Evolutionary conservation across 1,140 invertebrate species (phyloP).

Genomic region (Aphidius ervi): DNA sequence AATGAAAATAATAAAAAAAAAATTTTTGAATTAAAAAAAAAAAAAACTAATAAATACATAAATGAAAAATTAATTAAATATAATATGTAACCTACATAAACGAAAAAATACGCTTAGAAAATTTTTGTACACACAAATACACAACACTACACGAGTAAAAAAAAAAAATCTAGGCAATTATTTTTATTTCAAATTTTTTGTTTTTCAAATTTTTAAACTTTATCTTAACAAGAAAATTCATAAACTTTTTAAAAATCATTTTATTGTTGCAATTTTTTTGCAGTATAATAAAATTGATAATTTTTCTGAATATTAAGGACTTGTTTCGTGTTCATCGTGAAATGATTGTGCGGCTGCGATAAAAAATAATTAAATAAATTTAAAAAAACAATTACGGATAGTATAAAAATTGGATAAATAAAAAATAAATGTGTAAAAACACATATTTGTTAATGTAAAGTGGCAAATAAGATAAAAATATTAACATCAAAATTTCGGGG

Average conservation of each 20-base stretch:
- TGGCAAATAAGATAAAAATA: constrained; percentile 2
- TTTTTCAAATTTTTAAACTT: too few species aligned
- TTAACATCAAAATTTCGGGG: not conserved
- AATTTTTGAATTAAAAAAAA: constrained; percentile 14
- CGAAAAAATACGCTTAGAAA: constrained; percentile 31
- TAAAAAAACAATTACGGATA: too few species aligned
- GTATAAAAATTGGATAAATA: not conserved
- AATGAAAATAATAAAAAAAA: constrained; percentile 10
- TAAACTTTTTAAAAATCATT: too few species aligned
- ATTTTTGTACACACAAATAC: constrained; percentile 29
- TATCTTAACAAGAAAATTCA: too few species aligned
- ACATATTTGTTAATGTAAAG: not conserved
- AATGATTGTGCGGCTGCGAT: constrained; percentile 5
- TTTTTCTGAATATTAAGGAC: constrained; percentile 12
- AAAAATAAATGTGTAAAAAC: not conserved
- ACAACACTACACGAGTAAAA: constrained; percentile 21
- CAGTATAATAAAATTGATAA: not conserved
- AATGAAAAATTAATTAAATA: constrained; percentile 17
- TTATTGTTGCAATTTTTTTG: constrained; percentile 1
- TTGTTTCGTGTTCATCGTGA: constrained; percentile 20
- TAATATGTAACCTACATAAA: constrained; percentile 20
- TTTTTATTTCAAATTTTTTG: too few species aligned
- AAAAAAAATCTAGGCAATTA: too few species aligned
- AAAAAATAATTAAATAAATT: not conserved
- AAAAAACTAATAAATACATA: constrained; percentile 2